Evolutionary conservation across 1,140 invertebrate species (phyloP).

Genomic region (Drosophila sucinea): DNA sequence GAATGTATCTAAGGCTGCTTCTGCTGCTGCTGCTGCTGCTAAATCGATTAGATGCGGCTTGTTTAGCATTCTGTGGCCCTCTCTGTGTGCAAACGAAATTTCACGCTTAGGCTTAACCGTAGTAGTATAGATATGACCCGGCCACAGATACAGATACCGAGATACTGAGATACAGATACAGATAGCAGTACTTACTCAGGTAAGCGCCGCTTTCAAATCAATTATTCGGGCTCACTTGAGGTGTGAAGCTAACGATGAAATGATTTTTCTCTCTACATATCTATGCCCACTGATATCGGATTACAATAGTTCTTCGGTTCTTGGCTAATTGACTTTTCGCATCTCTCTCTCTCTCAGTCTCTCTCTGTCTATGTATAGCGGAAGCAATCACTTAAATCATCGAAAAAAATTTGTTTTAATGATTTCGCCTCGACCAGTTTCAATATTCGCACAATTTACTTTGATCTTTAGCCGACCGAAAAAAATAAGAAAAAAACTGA

Average conservation of each 20-base stretch:
- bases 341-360: conserved; percentile 9
- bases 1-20: conserved; percentile 39
- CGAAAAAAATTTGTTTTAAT: conserved; percentile 27
- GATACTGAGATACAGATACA: conserved; percentile 24
- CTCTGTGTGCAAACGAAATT: conserved; percentile 65
- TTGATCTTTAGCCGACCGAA: conserved; percentile 2
- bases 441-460: conserved; percentile 36
- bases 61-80: conserved; percentile 41
- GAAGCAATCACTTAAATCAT: conserved; percentile 55
- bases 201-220: conserved; percentile 61
- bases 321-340: conserved; percentile 30
- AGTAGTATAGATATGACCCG: conserved; percentile 36
- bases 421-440: conserved; percentile 42
- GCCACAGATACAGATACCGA: conserved; percentile 51
- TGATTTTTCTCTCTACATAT: conserved; percentile 35
- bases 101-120: conserved; percentile 49
- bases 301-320: conserved; percentile 1
- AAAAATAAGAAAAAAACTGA: conserved; percentile 18
- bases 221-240: conserved; percentile 66
- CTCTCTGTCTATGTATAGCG: conserved; percentile 17
- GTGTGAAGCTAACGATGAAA: conserved; percentile 67
- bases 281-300: background rate
- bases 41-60: conserved; percentile 74
- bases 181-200: conserved; percentile 31
- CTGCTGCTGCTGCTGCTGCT: conserved; percentile 14